Base-by-base conservation (phyloP, 2,888 invertebrate genomes). In the Xylophagus ater region DNA sequence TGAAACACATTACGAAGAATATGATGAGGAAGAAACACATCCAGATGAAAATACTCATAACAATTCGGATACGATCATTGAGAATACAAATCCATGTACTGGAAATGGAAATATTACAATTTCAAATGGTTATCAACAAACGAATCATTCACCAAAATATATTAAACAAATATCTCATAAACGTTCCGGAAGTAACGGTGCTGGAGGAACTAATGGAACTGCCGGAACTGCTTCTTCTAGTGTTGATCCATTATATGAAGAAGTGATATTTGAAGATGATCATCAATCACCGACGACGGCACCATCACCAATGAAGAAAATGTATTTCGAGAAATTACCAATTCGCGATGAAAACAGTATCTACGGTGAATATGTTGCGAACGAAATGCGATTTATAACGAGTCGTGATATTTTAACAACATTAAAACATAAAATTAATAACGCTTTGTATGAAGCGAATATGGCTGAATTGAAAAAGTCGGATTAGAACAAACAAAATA, bases 301-400 rank as follows among this genome's bases (percentile, higher is more conserved):
- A 45, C 30, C 10, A 23, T 6, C 40, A 25, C 34, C 23, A 3
- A 15, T n/a, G 3, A 37, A 42, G 17, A 42, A 23, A 18, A 10
- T 17, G 3, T 38, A 31, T 12, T 30, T 29, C 12, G 26, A 34
- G 8, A 33, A 20, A 26, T 26, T 46, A 42, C 53, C 46, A 24
- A 60, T 15, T 9, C 55, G 73, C 43, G 74, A 74, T 50, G 74
- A 74, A 43, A 72, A 69, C 50, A 56, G 69, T 8, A 70, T 72
- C 0, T 74, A 73, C 36, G 74, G 75, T 6, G 74, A 74, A 57
- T 74, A 73, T 45, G 60, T 74, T 37, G 74, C 73, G 2, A 74
- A 74, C 51, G 74, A 74, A 52, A 58, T 74, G 47, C 60, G 74
- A 5, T 70, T 70, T 24, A 58, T 74, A 13, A 68, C 67, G 53